Percentiles rank a stretch among this genome's conserved stretches.
Conservation (phyloP, 2,888 invertebrate species). For the Diaprepes abbreviatus region DNA sequence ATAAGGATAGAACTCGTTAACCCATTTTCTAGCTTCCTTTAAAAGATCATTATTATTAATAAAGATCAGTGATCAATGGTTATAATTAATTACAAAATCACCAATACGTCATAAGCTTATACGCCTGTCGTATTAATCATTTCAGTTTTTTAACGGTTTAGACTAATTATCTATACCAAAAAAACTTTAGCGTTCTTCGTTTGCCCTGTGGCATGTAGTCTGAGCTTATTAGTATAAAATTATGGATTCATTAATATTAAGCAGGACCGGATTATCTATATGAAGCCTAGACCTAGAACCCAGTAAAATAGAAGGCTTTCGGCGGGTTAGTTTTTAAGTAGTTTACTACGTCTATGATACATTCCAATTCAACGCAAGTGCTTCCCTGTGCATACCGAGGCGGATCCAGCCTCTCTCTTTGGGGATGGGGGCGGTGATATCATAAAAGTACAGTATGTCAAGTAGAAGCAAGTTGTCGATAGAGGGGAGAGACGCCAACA, state of each 20-base stretch:
- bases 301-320: too few relatives aligned
- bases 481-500: too few relatives aligned
- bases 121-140: slow-evolving; percentile 7
- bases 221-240: background rate
- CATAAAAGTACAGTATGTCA: too few relatives aligned
- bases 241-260: background rate
- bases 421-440: too few relatives aligned
- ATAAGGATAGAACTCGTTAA: background rate
- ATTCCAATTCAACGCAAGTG: too few relatives aligned
- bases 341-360: too few relatives aligned
- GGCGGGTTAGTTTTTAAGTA: too few relatives aligned
- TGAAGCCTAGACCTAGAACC: too few relatives aligned
- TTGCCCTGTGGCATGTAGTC: background rate
- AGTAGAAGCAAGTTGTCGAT: too few relatives aligned
- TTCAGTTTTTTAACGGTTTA: background rate
- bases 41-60: slow-evolving; percentile 1
- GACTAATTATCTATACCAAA: slow-evolving; percentile 9
- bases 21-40: background rate
- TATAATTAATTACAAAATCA: background rate
- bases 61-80: slow-evolving; percentile 5
- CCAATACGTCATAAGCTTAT: background rate
- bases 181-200: background rate
- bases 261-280: too few relatives aligned
- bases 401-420: too few relatives aligned
- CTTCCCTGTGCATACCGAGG: too few relatives aligned